Evolutionary conservation across 2,113 vertebrate genomes (phyloP).

Genomic region (Ptychochromis oligacanthus): DNA sequence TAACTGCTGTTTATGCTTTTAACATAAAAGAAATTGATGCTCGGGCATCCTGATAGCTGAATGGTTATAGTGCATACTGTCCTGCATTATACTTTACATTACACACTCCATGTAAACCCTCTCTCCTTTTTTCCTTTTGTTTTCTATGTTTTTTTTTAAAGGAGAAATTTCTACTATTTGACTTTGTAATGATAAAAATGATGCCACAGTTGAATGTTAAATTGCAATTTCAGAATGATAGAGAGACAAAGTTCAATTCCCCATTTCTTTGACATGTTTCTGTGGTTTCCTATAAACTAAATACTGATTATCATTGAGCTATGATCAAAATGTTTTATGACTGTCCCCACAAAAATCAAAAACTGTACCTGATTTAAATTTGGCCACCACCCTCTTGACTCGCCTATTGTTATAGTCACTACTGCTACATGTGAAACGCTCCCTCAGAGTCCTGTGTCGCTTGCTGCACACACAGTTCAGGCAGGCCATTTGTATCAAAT

Average conservation of each 20-base stretch:
- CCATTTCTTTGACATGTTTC: neutral
- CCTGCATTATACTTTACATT: neutral
- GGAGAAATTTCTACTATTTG: neutral
- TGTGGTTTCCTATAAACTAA: neutral
- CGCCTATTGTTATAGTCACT: neutral
- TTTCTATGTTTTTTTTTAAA: neutral
- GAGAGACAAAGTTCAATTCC: too few species aligned
- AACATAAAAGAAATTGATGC: too few species aligned
- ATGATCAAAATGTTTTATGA: neutral
- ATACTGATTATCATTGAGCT: neutral
- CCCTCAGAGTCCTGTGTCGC: neutral
- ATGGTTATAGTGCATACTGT: fast-evolving
- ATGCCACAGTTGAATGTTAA: too few species aligned
- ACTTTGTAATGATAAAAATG: too few species aligned
- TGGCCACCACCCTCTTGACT: neutral
- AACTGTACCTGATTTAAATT: neutral
- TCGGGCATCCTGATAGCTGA: too few species aligned
- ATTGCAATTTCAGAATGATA: too few species aligned
- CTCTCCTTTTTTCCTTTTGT: neutral
- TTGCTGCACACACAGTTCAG: too few species aligned
- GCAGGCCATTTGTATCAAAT: too few species aligned
- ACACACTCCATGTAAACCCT: neutral
- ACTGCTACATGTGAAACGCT: neutral
- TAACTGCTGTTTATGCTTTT: too few species aligned
- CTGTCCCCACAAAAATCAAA: fast-evolving